Evolutionary conservation across 2,797 vertebrate genomes (phyloP).

Genomic region (Hydrocynus forskahlii): DNA sequence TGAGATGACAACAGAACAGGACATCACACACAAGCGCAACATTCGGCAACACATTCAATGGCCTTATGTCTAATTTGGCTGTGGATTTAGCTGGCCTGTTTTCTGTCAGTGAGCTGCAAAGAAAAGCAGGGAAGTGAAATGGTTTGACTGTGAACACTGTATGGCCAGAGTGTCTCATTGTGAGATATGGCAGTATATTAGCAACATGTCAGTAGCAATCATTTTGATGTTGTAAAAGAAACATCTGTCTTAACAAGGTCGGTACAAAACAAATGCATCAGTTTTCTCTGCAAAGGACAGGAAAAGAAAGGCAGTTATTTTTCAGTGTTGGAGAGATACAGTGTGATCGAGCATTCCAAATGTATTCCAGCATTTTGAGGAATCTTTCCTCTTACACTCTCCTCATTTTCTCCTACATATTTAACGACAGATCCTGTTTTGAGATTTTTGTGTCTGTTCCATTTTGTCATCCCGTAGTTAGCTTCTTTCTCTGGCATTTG

Average conservation of each 20-base stretch:
- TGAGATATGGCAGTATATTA: constrained; percentile 35
- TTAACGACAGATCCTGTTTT: constrained; percentile 21
- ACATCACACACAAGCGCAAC: constrained; percentile 44
- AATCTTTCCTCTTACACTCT: constrained; percentile 22
- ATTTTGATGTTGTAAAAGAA: constrained; percentile 53
- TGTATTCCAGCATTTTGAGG: constrained; percentile 62
- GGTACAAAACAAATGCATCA: constrained; percentile 37
- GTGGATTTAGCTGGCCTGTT: constrained; percentile 43
- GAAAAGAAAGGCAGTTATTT: constrained; percentile 84
- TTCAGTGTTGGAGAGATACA: constrained; percentile 88
- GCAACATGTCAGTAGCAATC: constrained; percentile 82
- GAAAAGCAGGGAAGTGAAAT: constrained; percentile 27
- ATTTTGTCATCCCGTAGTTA: background rate
- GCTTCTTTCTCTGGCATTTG: constrained; percentile 25
- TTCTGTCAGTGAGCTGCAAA: constrained; percentile 15
- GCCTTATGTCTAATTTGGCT: constrained; percentile 55
- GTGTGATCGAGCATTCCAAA: constrained; percentile 84
- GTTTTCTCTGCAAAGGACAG: constrained; percentile 26
- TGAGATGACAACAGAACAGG: constrained; percentile 21
- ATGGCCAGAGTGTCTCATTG: constrained; percentile 18
- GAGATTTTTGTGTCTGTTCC: constrained; percentile 1
- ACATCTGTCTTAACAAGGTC: constrained; percentile 60
- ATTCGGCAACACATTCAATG: constrained; percentile 58
- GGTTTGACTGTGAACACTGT: constrained; percentile 4
- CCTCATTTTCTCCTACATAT: background rate